Conservation (phyloP, 2,888 invertebrate genomes). For the Pimpla rufipes region DNA sequence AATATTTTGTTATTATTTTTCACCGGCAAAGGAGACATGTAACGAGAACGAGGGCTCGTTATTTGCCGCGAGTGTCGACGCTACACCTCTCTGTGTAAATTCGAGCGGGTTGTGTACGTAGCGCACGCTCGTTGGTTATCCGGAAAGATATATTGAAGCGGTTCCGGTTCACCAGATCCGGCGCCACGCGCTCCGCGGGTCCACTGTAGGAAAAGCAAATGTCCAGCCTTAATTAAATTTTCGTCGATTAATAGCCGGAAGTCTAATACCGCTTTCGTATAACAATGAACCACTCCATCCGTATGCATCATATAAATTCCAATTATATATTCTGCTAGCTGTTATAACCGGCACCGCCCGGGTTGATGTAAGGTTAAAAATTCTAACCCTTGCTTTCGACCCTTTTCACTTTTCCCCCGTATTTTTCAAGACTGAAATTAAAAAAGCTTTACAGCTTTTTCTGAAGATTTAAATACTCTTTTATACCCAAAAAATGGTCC, state of each 20-base stretch:
- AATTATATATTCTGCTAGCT: conserved; percentile 14
- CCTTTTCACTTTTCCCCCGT: no score
- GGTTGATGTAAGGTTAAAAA: no score
- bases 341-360: no score
- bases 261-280: conserved; percentile 60
- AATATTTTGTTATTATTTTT: neutral
- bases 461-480: no score
- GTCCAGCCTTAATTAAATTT: conserved; percentile 79
- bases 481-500: no score
- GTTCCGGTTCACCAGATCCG: conserved; percentile 60
- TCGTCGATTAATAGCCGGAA: conserved; percentile 78
- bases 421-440: no score
- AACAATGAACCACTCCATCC: conserved; percentile 61
- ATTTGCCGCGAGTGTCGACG: conserved; percentile 19
- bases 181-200: neutral
- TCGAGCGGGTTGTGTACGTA: conserved; percentile 12
- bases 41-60: conserved; percentile 40
- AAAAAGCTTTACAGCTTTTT: no score
- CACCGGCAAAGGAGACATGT: conserved; percentile 11
- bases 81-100: conserved; percentile 40
- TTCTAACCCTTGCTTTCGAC: no score
- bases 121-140: conserved; percentile 45
- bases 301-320: conserved; percentile 46
- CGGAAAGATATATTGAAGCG: conserved; percentile 67
- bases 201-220: conserved; percentile 4